Base-by-base conservation (phyloP, 2,113 vertebrate genomes). In the Cochlearius cochlearius region DNA sequence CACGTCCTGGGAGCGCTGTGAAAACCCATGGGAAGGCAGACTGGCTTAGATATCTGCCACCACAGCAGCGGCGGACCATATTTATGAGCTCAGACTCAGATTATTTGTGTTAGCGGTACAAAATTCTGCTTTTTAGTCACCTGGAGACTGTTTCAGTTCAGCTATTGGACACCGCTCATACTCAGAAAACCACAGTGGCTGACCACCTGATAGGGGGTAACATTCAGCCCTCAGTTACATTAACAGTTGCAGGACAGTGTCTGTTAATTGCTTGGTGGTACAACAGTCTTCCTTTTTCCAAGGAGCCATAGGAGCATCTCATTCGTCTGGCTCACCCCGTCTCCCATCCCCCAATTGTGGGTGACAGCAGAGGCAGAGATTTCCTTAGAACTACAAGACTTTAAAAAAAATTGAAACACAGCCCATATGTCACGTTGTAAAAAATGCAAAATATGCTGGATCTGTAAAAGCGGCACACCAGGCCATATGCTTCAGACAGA, bases 401-500 rank as follows among this genome's bases (percentile, higher is more conserved):
- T 92, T 13, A 45, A 52, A 63, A 47, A 30, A 18, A 81, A 96
- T 7, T 52, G 23, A 91, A 95, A 67, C 60, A 86, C 19, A 93
- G 77, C 59, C 94, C 95, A 94, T 95, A 96, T 97, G 96, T 84
- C 92, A 84, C 49, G 29, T 47, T 92, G 90, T 78, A 95, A 94
- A 93, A 97, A 90, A 93, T 94, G 91, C 89, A 95, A 96, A 95
- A 95, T 87, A 93, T 87, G 88, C 66, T 94, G 86, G 79, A 96
- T 94, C 56, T 87, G 80, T 95, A 91, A 91, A 95, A 91, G 86
- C n/a, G 5, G 63, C 50, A 72, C 92, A 90, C 94, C 66, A 96
- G 91, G 95, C 94, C 95, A 96, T 95, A 97, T 96, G 96, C 92
- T 94, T 87, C 91, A 94, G 66, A 92, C 69, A 53, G 95, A 97